A percentile compares a stretch with the other conserved stretches of the same genome.
These are phyloP conservation scores for Leiothrix lutea DNA, from an alignment of 2,113 vertebrate genomes.

Conservation along the genomic window DNA sequence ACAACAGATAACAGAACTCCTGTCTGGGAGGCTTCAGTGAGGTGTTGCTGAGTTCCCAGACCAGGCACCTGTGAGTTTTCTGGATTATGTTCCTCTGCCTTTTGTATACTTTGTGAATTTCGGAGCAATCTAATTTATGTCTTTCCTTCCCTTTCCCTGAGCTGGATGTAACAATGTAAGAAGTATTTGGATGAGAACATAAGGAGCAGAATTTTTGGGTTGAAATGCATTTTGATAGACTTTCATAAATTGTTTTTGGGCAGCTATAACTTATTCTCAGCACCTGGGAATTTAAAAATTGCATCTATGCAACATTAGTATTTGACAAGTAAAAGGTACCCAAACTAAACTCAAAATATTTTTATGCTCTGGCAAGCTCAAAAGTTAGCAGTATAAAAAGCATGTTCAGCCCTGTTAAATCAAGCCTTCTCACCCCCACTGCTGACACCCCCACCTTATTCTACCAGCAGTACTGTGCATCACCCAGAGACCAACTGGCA, in stretches of 20 bases:
- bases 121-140: background rate
- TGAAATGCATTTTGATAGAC: background rate
- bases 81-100: background rate
- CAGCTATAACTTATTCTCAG: background rate
- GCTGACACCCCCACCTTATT: background rate
- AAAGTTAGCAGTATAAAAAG: background rate
- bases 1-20: background rate
- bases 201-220: background rate
- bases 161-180: background rate
- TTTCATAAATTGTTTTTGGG: background rate
- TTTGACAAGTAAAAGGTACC: background rate
- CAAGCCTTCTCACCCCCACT: background rate
- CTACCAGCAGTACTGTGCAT: background rate
- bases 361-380: background rate
- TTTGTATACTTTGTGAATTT: background rate
- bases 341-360: background rate
- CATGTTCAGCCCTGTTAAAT: background rate
- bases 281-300: background rate
- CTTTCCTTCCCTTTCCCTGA: background rate
- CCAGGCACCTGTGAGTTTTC: background rate
- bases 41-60: background rate
- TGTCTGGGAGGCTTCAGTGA: background rate
- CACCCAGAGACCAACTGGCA: background rate
- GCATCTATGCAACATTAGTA: background rate
- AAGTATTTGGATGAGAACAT: background rate